phyloP scores from a whole-genome alignment of 2,113 vertebrate species.

The Ophthalmolycus amberensis region DNA sequence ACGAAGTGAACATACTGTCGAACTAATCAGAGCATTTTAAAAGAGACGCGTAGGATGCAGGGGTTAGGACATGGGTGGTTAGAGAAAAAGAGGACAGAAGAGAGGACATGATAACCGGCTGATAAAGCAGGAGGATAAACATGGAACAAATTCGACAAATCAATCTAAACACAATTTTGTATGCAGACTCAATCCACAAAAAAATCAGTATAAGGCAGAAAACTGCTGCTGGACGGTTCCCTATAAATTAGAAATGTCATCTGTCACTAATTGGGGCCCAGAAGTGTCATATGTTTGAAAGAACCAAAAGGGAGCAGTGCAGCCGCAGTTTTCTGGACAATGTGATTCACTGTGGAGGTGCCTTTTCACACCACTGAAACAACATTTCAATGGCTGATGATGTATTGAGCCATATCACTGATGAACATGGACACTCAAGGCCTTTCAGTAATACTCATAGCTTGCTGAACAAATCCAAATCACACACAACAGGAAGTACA shows the following conservation, averaged over 20 bases:
- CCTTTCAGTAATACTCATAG: background rate
- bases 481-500: background rate
- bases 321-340: background rate
- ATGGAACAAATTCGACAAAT: conserved; percentile 1
- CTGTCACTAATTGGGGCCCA: background rate
- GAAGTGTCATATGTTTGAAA: conserved; percentile 3
- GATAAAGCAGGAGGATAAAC: background rate
- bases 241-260: background rate
- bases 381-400: background rate
- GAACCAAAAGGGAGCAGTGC: background rate
- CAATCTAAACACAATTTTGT: conserved; percentile 10
- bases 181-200: conserved; percentile 17
- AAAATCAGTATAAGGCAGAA: background rate
- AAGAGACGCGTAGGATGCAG: background rate
- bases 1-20: background rate
- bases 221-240: background rate
- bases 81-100: background rate
- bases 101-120: background rate
- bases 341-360: background rate
- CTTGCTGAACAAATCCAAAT: background rate
- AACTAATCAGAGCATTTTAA: background rate
- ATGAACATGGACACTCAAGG: background rate
- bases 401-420: background rate
- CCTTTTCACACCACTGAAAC: background rate
- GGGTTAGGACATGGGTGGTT: background rate